These are phyloP conservation scores for Pollenia griseotomentosa DNA, from an alignment of 2,888 invertebrate species.

Conservation along the genomic window DNA sequence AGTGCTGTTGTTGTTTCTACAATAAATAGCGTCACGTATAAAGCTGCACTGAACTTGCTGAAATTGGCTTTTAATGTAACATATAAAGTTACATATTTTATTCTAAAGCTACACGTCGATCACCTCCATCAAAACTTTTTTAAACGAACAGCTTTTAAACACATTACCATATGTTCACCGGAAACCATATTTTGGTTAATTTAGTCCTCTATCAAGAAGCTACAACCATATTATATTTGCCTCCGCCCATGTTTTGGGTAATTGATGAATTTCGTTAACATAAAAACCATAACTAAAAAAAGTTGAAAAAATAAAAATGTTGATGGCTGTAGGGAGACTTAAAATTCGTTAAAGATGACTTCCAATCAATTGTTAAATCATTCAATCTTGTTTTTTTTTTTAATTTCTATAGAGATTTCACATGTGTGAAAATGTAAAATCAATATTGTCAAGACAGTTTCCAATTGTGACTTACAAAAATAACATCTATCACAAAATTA, in stretches of 20 bases:
- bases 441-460: conserved; percentile 54
- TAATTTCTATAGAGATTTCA: conserved; percentile 11
- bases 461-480: neutral
- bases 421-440: conserved; percentile 33
- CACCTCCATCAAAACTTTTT: too few relatives aligned
- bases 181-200: too few relatives aligned
- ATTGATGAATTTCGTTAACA: neutral
- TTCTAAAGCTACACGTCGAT: too few relatives aligned
- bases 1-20: too few relatives aligned
- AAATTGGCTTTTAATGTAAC: too few relatives aligned
- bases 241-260: neutral
- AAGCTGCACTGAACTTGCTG: too few relatives aligned
- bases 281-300: neutral
- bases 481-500: conserved; percentile 6
- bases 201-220: too few relatives aligned
- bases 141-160: too few relatives aligned
- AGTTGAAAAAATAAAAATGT: neutral
- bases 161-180: too few relatives aligned
- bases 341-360: conserved; percentile 3
- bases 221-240: too few relatives aligned
- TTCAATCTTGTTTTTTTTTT: conserved; percentile 1
- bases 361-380: neutral
- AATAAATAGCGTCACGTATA: too few relatives aligned
- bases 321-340: neutral
- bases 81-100: too few relatives aligned